Conservation (phyloP, 2,797 vertebrate genomes). For the Apogon hyalosoma region DNA sequence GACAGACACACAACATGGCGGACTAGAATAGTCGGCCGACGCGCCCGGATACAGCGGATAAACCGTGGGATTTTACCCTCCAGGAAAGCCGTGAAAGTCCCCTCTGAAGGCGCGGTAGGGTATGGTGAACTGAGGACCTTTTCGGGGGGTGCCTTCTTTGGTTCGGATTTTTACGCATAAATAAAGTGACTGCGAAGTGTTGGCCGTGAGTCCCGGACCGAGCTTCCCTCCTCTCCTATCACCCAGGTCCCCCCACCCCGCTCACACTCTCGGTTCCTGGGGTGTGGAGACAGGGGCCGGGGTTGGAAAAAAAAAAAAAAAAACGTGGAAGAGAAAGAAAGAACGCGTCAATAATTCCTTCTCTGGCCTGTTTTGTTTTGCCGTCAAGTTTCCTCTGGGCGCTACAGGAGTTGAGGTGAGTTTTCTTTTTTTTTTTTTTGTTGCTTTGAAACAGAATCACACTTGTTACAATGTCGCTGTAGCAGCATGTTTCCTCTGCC, state of each 20-base stretch:
- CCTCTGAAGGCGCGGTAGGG: neutral
- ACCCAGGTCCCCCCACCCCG: conserved; percentile 80
- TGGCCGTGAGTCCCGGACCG: conserved; percentile 75
- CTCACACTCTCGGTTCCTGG: conserved; percentile 80
- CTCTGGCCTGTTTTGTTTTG: conserved; percentile 2
- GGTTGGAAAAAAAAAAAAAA: conserved; percentile 54
- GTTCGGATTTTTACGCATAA: conserved; percentile 44
- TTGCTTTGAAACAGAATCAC: conserved; percentile 46
- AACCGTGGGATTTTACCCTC: conserved; percentile 73
- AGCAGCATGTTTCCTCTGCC: conserved; percentile 54
- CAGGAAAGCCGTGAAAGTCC: conserved; percentile 50
- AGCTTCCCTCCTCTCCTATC: conserved; percentile 74
- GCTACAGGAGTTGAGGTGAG: conserved; percentile 80
- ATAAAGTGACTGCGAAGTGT: conserved; percentile 63
- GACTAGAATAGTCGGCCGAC: conserved; percentile 84
- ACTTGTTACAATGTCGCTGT: conserved; percentile 68
- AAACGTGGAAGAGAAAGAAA: conserved; percentile 71
- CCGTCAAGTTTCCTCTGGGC: conserved; percentile 42
- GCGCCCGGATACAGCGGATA: conserved; percentile 85
- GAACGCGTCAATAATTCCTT: conserved; percentile 20
- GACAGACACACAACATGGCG: conserved; percentile 89
- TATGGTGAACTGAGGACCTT: conserved; percentile 2
- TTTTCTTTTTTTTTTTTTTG: conserved; percentile 60
- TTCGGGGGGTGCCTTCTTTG: neutral
- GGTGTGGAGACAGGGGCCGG: conserved; percentile 84